phyloP scores from a whole-genome alignment of 1,140 invertebrate species.

The Phenacoccus solenopsis region DNA sequence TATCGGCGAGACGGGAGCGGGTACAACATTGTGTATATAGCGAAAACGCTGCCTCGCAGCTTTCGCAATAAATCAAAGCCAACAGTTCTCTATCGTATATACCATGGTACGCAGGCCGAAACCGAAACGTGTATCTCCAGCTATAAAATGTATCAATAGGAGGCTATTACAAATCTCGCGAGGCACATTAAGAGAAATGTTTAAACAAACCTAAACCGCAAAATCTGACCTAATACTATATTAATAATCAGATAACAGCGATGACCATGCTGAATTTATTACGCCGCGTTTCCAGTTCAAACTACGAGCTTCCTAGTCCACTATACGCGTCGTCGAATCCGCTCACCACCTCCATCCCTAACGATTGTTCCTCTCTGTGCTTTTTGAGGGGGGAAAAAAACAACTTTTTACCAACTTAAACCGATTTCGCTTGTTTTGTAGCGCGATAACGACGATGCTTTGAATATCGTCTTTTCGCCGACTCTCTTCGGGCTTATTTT shows the following conservation, averaged over 20 bases:
- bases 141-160: conserved; percentile 15
- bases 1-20: not conserved
- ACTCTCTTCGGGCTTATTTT: too few relatives aligned
- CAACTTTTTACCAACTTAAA: too few relatives aligned
- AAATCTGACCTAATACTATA: conserved; percentile 17
- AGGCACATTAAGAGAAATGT: conserved; percentile 16
- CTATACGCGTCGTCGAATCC: too few relatives aligned
- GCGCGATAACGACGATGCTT: too few relatives aligned
- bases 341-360: too few relatives aligned
- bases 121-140: not conserved
- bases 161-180: conserved; percentile 14
- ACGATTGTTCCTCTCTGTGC: too few relatives aligned
- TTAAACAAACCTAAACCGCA: conserved; percentile 14
- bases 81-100: not conserved
- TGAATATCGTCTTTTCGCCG: too few relatives aligned
- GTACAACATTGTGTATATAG: not conserved
- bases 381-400: too few relatives aligned
- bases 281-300: not conserved
- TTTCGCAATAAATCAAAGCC: conserved; percentile 14
- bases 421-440: too few relatives aligned
- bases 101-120: not conserved
- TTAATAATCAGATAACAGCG: conserved; percentile 10
- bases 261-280: conserved; percentile 9
- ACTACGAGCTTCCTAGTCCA: not conserved
- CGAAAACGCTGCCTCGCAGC: conserved; percentile 6